phyloP scores from a whole-genome alignment of 1,140 invertebrate species.

The Ylistrum balloti region DNA sequence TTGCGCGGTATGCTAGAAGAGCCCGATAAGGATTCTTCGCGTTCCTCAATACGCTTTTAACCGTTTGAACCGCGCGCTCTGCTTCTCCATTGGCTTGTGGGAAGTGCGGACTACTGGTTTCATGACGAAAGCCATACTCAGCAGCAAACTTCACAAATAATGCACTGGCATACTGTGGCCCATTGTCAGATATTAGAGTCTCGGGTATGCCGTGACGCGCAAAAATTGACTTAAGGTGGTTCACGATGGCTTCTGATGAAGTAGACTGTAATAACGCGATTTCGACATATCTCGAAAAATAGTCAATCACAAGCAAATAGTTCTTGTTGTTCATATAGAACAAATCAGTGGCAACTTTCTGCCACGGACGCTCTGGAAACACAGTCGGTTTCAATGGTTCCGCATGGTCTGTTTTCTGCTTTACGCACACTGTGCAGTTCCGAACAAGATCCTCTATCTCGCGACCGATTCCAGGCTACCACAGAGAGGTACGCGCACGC shows the following conservation, averaged over 20 bases:
- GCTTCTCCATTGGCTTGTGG: too few species aligned
- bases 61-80: too few species aligned
- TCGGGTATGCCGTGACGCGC: not conserved
- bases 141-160: not conserved
- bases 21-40: too few species aligned
- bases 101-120: too few species aligned
- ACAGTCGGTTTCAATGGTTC: constrained; percentile 16
- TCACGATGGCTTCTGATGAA: constrained; percentile 53
- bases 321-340: constrained; percentile 50
- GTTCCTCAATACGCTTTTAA: too few species aligned
- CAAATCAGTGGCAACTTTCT: constrained; percentile 54
- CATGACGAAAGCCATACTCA: not conserved
- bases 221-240: constrained; percentile 54
- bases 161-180: not conserved
- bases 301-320: constrained; percentile 68
- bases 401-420: constrained; percentile 40
- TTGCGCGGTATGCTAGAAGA: too few species aligned
- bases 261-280: constrained; percentile 56
- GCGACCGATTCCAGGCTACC: constrained; percentile 38
- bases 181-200: not conserved
- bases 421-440: constrained; percentile 45
- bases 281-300: constrained; percentile 69
- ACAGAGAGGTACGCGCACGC: constrained; percentile 47
- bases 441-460: constrained; percentile 40
- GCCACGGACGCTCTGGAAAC: constrained; percentile 54